phyloP scores from a whole-genome alignment of 2,797 vertebrate species.

The Octomys mimax region DNA sequence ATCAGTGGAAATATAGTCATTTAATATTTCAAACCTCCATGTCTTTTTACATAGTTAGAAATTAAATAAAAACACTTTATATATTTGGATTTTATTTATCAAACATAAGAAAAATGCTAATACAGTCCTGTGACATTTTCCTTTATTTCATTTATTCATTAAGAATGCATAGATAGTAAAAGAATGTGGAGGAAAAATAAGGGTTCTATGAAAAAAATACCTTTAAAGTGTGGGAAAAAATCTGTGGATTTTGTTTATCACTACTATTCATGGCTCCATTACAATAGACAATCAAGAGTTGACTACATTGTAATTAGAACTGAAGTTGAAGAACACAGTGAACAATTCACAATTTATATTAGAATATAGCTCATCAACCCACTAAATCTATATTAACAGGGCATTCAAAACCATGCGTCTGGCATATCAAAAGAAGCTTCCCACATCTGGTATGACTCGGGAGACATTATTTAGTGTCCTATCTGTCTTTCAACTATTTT shows the following conservation, averaged over 20 bases:
- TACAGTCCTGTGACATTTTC: not conserved
- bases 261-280: slow-evolving; percentile 23
- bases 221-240: slow-evolving; percentile 36
- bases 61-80: not conserved
- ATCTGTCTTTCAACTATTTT: slow-evolving; percentile 76
- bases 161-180: not conserved
- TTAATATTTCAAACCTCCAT: not conserved
- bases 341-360: slow-evolving; percentile 81
- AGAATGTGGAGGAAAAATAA: not conserved
- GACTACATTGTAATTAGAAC: slow-evolving; percentile 75
- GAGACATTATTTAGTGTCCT: slow-evolving; percentile 68
- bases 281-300: slow-evolving; percentile 80
- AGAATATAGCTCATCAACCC: slow-evolving; percentile 81
- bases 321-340: slow-evolving; percentile 65
- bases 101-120: not conserved
- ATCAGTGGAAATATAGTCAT: not conserved
- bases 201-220: not conserved
- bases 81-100: not conserved
- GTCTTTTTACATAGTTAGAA: not conserved
- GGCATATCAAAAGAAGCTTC: slow-evolving; percentile 70
- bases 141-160: not conserved
- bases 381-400: slow-evolving; percentile 78
- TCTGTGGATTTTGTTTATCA: slow-evolving; percentile 69
- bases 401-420: slow-evolving; percentile 72
- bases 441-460: slow-evolving; percentile 72